Evolutionary conservation across 2,113 vertebrate species (phyloP), one percentile per base, ranked within the genome.

Genomic region (Takifugu flavidus): DNA sequence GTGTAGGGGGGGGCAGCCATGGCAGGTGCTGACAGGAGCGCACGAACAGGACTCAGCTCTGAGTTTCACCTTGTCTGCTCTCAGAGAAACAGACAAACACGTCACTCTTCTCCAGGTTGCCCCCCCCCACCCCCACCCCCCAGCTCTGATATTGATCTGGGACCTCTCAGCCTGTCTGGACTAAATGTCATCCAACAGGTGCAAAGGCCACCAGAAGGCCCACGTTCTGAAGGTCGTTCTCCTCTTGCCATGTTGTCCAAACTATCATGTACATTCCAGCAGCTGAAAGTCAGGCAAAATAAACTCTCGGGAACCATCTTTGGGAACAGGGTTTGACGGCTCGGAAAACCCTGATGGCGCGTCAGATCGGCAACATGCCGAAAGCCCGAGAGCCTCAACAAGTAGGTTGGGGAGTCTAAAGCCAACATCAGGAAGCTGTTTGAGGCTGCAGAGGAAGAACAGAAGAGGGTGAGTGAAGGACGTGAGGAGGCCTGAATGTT

Each of bases 321-420:
- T 39, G 34, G 34, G 34, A 39, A 3, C 34, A 39, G 34, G 1
- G 34, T 39, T 39, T 39, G 34, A 39, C 8, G 34, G 11, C 57
- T 13, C 20, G 96, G 34, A 99, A 99, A 75, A 99, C 96, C 0
- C 92, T 99, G 14, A 95, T 99, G 95, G 96, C 96, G 0, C 91
- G 96, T 61, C 96, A 99, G 92, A 98, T 99, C 20, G 96, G 96
- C 44, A 98, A 95, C 83, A 98, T 99, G 96, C 91, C 98, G 58
- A 98, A 96, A 15, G 95, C 96, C 76, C 92, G 96, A 29, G 96
- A 99, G 73, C 96, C 94, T 99, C 76, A 99, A 99, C 82, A 99
- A 99, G 53, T 99, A 97, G 0, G 96, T 99, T 20, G 96, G 96
- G 0, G 96, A 99, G 82, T 98, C 96, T 0, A 96, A 98, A 80